Percentiles rank a stretch among this genome's conserved stretches.
phyloP scores from a whole-genome alignment of 2,888 invertebrate species.

The Polymixis flavicincta region DNA sequence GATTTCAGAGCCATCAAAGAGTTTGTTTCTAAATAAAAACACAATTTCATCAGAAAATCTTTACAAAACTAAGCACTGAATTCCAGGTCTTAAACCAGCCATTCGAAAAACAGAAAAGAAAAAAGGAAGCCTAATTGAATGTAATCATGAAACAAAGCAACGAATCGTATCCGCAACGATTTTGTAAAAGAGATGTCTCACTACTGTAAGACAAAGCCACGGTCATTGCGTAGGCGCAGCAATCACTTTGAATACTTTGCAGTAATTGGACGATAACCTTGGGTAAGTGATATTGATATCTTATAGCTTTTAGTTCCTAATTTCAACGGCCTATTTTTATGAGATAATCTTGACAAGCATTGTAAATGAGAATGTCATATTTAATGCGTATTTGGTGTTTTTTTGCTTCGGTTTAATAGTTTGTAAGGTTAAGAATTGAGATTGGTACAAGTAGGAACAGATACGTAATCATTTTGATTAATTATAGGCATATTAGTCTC shows the following conservation, averaged over 20 bases:
- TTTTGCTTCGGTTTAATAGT: constrained; percentile 17
- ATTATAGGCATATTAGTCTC: constrained; percentile 14
- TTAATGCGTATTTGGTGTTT: constrained; percentile 54
- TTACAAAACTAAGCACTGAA: background rate
- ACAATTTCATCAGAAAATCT: constrained; percentile 1
- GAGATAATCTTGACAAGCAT: constrained; percentile 61
- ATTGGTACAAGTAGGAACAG: background rate
- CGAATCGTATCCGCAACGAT: constrained; percentile 7
- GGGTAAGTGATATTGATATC: constrained; percentile 58
- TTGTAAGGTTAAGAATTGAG: constrained; percentile 27
- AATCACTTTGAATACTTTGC: constrained; percentile 62
- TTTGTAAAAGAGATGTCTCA: constrained; percentile 71
- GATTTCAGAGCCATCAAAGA: too few relatives aligned
- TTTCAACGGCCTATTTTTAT: constrained; percentile 55
- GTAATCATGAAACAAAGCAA: constrained; percentile 32
- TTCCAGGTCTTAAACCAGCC: constrained; percentile 6
- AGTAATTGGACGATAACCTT: constrained; percentile 68
- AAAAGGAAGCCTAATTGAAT: background rate
- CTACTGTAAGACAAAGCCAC: constrained; percentile 71
- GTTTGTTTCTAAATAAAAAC: background rate
- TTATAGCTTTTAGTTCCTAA: constrained; percentile 57
- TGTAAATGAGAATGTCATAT: constrained; percentile 57
- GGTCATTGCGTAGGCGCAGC: constrained; percentile 68
- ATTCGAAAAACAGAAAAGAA: background rate
- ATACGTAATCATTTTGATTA: constrained; percentile 39